Evolutionary conservation across 2,797 vertebrate genomes (phyloP).

Genomic region (Falco naumanni): DNA sequence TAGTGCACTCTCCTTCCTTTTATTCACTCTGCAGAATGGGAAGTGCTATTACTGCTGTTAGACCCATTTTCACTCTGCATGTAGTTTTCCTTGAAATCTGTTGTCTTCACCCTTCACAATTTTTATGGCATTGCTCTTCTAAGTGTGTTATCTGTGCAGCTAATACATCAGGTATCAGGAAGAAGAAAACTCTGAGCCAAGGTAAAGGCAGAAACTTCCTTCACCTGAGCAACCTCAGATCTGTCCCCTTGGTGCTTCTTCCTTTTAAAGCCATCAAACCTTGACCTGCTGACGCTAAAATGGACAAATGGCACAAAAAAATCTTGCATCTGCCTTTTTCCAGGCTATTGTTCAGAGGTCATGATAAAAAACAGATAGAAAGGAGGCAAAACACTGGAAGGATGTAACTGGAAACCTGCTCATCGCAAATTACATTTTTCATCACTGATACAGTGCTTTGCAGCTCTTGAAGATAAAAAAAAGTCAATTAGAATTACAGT

Average conservation of each 20-base stretch:
- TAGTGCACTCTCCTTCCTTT: conserved; percentile 62
- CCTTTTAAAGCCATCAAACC: conserved; percentile 38
- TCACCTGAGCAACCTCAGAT: conserved; percentile 16
- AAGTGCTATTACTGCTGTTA: conserved; percentile 69
- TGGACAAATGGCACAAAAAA: conserved; percentile 23
- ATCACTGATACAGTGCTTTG: conserved; percentile 61
- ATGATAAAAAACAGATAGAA: neutral
- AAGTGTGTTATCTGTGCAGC: conserved; percentile 40
- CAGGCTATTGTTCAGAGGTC: conserved; percentile 10
- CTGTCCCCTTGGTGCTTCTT: neutral
- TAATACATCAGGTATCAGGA: conserved; percentile 1
- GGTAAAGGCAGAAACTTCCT: conserved; percentile 51
- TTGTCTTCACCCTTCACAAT: conserved; percentile 61
- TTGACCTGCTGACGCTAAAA: conserved; percentile 53
- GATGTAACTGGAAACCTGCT: conserved; percentile 48
- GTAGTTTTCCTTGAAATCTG: conserved; percentile 68
- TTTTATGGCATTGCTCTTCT: conserved; percentile 43
- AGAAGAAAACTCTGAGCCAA: neutral
- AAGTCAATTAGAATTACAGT: conserved; percentile 70
- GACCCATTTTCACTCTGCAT: conserved; percentile 69
- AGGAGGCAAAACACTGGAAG: conserved; percentile 32
- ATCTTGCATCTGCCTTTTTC: neutral
- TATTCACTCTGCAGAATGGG: conserved; percentile 62
- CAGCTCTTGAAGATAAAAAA: conserved; percentile 59
- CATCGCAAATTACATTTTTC: conserved; percentile 68